Conservation (phyloP, 2,797 vertebrate genomes). For the Fringilla coelebs region DNA sequence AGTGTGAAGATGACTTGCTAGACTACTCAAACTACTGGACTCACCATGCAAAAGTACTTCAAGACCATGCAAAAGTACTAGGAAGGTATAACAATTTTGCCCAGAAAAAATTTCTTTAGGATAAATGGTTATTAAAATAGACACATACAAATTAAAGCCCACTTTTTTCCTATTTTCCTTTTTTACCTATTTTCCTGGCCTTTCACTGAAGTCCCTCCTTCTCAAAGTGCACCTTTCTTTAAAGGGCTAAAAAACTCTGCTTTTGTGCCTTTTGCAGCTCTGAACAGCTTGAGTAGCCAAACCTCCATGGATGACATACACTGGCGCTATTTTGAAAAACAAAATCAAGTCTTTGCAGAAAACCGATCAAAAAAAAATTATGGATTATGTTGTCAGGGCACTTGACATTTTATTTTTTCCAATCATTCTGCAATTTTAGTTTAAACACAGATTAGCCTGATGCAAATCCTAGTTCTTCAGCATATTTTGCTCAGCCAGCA, state of each 20-base stretch:
- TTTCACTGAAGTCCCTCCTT: background rate
- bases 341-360: background rate
- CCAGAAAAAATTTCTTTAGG: background rate
- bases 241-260: background rate
- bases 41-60: too few species aligned
- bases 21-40: background rate
- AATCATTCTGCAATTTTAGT: background rate
- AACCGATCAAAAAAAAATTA: background rate
- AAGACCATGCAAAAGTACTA: background rate
- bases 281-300: background rate
- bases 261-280: background rate
- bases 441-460: background rate
- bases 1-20: background rate
- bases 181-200: background rate
- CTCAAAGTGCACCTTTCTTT: background rate
- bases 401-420: background rate
- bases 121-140: background rate
- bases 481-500: background rate
- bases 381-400: background rate
- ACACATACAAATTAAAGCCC: background rate
- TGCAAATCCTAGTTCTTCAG: background rate
- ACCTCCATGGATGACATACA: background rate
- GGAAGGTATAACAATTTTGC: background rate
- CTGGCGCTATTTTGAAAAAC: background rate
- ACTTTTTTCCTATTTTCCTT: background rate